Percentiles rank a stretch among this genome's conserved stretches.
Evolutionary conservation across 2,797 vertebrate species (phyloP).

Genomic region (Hoplostethus atlanticus): DNA sequence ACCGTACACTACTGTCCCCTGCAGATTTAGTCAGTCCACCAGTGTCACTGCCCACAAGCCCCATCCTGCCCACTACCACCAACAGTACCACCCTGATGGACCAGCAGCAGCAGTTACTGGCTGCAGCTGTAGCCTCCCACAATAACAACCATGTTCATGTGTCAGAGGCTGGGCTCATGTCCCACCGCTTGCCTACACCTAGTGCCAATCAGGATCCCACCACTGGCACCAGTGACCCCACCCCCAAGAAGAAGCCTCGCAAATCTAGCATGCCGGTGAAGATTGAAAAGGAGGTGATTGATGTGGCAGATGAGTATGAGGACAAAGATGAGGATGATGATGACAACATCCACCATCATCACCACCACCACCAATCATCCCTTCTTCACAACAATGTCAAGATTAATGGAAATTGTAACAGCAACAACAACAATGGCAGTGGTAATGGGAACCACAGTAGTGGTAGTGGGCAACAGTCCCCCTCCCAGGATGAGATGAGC

Average conservation of each 20-base stretch:
- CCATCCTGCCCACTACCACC: slow-evolving; percentile 91
- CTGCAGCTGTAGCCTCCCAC: slow-evolving; percentile 77
- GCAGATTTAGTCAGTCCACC: slow-evolving; percentile 96
- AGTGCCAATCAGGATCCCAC: slow-evolving; percentile 80
- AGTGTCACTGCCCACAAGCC: slow-evolving; percentile 95
- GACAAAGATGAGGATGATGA: slow-evolving; percentile 96
- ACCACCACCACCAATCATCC: slow-evolving; percentile 78
- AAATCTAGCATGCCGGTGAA: slow-evolving; percentile 99
- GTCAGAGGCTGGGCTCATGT: slow-evolving; percentile 74
- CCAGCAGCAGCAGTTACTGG: slow-evolving; percentile 85
- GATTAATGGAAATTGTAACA: slow-evolving; percentile 85
- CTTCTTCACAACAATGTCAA: slow-evolving; percentile 84
- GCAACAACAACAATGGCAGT: slow-evolving; percentile 80
- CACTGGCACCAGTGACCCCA: slow-evolving; percentile 86
- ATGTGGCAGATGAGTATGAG: slow-evolving; percentile 96
- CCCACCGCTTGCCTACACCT: slow-evolving; percentile 84
- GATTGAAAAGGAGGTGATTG: slow-evolving; percentile 99
- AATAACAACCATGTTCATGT: slow-evolving; percentile 76
- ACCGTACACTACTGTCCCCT: slow-evolving; percentile 94
- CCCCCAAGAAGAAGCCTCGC: slow-evolving; percentile 98
- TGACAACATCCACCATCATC: slow-evolving; percentile 78
- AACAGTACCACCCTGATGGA: slow-evolving; percentile 84
- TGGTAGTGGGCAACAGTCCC: slow-evolving; percentile 90
- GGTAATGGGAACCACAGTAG: slow-evolving; percentile 82
- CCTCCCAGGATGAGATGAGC: slow-evolving; percentile 97